Evolutionary conservation across 2,888 invertebrate genomes (phyloP).

Genomic region (Andrena fulva): DNA sequence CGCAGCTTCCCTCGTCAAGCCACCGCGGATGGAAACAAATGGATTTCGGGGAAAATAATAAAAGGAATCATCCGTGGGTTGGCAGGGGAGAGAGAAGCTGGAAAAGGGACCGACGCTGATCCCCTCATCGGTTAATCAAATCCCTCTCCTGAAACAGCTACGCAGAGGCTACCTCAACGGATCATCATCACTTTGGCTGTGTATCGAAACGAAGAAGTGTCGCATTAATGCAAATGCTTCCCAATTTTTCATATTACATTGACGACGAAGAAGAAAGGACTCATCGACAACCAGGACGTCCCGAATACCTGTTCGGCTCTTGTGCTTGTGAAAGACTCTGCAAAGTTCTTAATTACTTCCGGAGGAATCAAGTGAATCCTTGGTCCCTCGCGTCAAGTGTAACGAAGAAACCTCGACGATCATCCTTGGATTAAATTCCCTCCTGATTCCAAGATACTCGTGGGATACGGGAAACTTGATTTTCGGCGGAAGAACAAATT

Average conservation of each 20-base stretch:
- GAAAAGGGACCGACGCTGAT: slow-evolving; percentile 13
- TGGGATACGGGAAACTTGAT: not conserved
- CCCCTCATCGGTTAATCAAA: slow-evolving; percentile 28
- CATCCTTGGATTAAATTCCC: not conserved
- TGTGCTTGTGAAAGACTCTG: not conserved
- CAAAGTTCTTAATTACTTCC: not conserved
- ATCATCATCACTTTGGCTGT: not conserved
- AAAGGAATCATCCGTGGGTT: slow-evolving; percentile 3
- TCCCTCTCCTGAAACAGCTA: not conserved
- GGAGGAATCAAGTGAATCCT: not conserved
- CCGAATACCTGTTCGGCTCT: not conserved
- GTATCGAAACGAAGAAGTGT: not conserved
- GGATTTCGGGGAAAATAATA: slow-evolving; percentile 47
- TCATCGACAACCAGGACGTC: not conserved
- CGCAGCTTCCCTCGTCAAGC: slow-evolving; percentile 40
- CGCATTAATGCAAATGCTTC: not conserved
- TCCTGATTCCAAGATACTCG: not conserved
- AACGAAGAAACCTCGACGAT: slow-evolving; percentile 1
- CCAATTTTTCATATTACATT: no score
- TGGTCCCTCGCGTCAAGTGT: not conserved
- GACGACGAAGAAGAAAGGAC: not conserved
- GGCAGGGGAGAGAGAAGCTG: not conserved
- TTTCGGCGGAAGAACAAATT: not conserved
- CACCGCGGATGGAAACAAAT: slow-evolving; percentile 49
- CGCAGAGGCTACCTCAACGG: not conserved